These are phyloP conservation scores for Lytechinus pictus DNA, from an alignment of 35 echinoderm and acorn worm species.

Conservation along the genomic window DNA sequence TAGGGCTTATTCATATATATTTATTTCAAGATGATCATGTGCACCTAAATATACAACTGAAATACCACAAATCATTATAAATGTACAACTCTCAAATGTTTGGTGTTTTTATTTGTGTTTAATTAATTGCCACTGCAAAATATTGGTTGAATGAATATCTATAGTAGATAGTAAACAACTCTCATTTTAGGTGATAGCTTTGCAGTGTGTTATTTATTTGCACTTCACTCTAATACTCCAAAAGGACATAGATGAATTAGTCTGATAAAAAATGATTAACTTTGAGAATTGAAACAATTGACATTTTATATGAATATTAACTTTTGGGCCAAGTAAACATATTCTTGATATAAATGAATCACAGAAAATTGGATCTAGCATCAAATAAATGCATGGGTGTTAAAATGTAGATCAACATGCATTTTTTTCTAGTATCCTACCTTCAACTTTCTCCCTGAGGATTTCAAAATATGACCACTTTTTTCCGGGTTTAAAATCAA, in stretches of 20 bases:
- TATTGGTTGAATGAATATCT: not conserved
- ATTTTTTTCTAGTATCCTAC: too few species aligned
- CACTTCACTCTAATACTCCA: too few species aligned
- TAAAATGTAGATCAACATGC: not conserved
- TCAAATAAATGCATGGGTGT: not conserved
- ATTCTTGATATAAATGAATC: not conserved
- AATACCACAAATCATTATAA: not conserved
- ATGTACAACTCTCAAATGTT: not conserved
- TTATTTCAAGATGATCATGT: too few species aligned
- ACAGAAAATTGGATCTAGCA: not conserved
- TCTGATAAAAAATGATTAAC: not conserved
- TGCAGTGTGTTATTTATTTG: too few species aligned
- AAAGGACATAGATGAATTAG: too few species aligned
- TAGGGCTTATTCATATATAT: too few species aligned
- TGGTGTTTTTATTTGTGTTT: too few species aligned
- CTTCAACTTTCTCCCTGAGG: not conserved
- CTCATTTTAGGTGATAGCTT: not conserved
- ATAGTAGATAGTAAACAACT: not conserved
- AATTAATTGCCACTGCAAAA: not conserved
- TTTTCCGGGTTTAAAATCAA: not conserved
- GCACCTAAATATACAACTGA: too few species aligned
- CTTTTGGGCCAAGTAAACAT: not conserved
- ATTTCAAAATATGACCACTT: not conserved
- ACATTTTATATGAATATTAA: not conserved
- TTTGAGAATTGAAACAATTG: not conserved